These are phyloP conservation scores for Pollimyrus isidori DNA, from an alignment of 2,113 vertebrate species.

Conservation along the genomic window DNA sequence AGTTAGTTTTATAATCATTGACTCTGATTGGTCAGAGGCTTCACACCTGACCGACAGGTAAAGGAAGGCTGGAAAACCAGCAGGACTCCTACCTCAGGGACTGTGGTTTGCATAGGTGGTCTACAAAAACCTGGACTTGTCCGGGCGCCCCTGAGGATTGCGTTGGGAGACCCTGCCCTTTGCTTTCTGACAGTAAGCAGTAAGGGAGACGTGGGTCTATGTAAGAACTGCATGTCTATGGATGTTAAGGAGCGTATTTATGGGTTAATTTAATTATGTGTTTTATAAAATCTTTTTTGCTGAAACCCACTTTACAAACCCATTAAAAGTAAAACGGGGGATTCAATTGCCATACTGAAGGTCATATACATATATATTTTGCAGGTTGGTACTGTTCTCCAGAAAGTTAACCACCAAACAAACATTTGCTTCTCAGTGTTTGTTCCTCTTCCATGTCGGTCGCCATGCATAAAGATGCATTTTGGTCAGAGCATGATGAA, in stretches of 20 bases:
- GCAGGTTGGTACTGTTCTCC: not conserved
- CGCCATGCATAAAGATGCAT: not conserved
- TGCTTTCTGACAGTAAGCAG: not conserved
- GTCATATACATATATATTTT: not conserved
- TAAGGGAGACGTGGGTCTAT: not conserved
- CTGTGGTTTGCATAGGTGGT: not conserved
- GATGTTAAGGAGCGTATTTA: not conserved
- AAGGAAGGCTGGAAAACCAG: not conserved
- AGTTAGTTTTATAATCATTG: not conserved
- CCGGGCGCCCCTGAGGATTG: too few species aligned
- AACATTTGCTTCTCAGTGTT: not conserved
- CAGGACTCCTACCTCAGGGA: not conserved
- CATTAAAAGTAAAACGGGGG: not conserved
- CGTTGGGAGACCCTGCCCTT: not conserved
- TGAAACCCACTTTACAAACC: not conserved
- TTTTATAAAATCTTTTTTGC: not conserved
- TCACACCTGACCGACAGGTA: not conserved
- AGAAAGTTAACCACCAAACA: not conserved
- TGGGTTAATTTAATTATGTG: not conserved
- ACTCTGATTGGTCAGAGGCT: not conserved
- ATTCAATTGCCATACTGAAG: not conserved
- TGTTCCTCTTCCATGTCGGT: not conserved
- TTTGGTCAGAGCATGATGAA: not conserved
- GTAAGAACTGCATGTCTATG: not conserved
- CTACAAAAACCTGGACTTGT: not conserved